phyloP scores from a whole-genome alignment of 1,140 invertebrate genomes.

The Drosophila kikkawai region DNA sequence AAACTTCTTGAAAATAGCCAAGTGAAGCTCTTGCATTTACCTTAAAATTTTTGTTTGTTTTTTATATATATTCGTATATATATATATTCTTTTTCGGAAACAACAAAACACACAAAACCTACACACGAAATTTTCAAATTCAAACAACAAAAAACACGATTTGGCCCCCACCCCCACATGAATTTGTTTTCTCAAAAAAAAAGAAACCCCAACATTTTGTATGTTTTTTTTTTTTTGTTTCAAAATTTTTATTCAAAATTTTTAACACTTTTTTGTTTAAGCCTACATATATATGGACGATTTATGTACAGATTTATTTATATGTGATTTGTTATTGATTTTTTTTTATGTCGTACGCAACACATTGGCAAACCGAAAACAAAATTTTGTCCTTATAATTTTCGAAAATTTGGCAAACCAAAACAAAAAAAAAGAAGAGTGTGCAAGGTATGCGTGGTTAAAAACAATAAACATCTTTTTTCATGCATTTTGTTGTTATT shows the following conservation, averaged over 20 bases:
- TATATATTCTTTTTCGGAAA: constrained; percentile 22
- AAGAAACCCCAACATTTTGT: constrained; percentile 52
- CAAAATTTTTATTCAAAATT: constrained; percentile 63
- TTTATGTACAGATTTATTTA: constrained; percentile 51
- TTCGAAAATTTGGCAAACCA: constrained; percentile 55
- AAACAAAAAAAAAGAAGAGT: constrained; percentile 41
- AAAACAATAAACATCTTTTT: constrained; percentile 18
- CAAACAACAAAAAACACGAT: constrained; percentile 70
- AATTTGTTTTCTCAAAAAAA: constrained; percentile 64
- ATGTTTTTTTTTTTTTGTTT: constrained; percentile 63
- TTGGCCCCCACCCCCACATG: constrained; percentile 47
- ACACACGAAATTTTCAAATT: constrained; percentile 50
- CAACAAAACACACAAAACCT: constrained; percentile 14
- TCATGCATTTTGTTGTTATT: constrained; percentile 37
- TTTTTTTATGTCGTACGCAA: constrained; percentile 38
- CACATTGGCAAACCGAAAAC: constrained; percentile 35
- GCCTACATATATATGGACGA: constrained; percentile 45
- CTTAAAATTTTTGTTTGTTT: constrained; percentile 46
- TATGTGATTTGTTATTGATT: constrained; percentile 44
- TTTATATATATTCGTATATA: background rate
- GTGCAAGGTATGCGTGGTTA: constrained; percentile 41
- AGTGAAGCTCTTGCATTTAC: constrained; percentile 44
- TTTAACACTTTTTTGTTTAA: constrained; percentile 54
- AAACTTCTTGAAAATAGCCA: constrained; percentile 84
- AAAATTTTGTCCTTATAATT: constrained; percentile 32